Evolutionary conservation across 2,113 vertebrate genomes (phyloP), one percentile per base, ranked within the genome.

Genomic region (Dermatemys mawii): DNA sequence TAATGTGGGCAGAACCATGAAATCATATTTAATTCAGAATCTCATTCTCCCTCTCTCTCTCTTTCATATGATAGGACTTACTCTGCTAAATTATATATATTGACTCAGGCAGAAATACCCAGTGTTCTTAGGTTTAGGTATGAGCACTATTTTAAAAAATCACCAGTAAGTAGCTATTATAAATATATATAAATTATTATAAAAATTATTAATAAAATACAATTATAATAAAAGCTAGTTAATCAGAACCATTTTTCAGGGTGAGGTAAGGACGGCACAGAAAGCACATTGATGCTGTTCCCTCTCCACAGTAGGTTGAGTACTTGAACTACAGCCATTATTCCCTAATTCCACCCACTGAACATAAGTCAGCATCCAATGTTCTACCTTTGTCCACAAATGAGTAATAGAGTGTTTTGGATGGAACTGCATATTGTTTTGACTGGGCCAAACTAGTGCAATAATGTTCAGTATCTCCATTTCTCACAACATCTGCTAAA

Each of bases 311-410:
- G 29, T 8, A 81, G 26, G 8, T 19, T 90, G 19, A 0, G 1
- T 55, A 38, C 13, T 54, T 87, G 84, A 84, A 22, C 35, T 26
- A 8, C 27, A 86, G 21, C 19, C 44, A 53, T 50, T 70, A 9
- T 60, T 29, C 38, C 41, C 10, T 32, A 2, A 7, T 22, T 88
- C 55, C 48, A 83, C 35, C 2, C 38, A n/a, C 76, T 55, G 11
- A 90, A 88, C 7, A 3, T 24, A 49, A 86, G 32, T 4, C 29
- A n/a, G 9, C 0, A 0, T 12, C 63, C 8, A 12, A 0, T 11
- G 16, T 11, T 83, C 63, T 87, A 91, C 21, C 21, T 16, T 83
- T 7, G 38, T 11, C 6, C 53, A 53, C 13, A 84, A 50, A 41
- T 60, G 46, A 67, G 51, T 38, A 84, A 67, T 10, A 80, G 9